Conservation (phyloP, 2,797 vertebrate species). For the Triplophysa bombifrons region DNA sequence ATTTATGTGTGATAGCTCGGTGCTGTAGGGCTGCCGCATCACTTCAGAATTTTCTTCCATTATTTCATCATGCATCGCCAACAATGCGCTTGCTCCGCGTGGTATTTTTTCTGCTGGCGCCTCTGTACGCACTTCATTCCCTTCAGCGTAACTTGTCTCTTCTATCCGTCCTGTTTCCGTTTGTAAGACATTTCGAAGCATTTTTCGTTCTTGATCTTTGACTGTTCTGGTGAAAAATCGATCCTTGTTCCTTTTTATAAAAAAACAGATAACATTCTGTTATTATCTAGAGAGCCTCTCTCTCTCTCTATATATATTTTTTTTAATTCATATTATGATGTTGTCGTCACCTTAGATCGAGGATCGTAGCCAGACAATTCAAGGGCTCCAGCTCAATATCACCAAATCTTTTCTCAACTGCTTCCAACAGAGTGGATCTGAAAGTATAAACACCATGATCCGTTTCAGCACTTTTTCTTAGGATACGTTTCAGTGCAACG, state of each 20-base stretch:
- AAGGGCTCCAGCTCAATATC: slow-evolving; percentile 24
- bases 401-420: slow-evolving; percentile 1
- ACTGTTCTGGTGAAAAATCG: slow-evolving; percentile 18
- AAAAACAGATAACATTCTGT: neutral
- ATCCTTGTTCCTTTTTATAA: slow-evolving; percentile 33
- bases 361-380: slow-evolving; percentile 31
- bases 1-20: slow-evolving; percentile 15
- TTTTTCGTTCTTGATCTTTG: slow-evolving; percentile 25
- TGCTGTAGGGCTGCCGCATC: slow-evolving; percentile 14
- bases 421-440: slow-evolving; percentile 33
- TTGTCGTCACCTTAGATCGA: slow-evolving; percentile 21
- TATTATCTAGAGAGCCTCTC: neutral
- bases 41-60: slow-evolving; percentile 14
- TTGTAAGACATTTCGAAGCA: slow-evolving; percentile 1
- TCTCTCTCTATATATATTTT: neutral
- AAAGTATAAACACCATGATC: slow-evolving; percentile 1
- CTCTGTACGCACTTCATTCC: neutral
- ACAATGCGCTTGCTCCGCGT: neutral
- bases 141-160: slow-evolving; percentile 9
- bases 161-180: neutral
- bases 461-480: neutral
- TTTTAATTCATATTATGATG: neutral
- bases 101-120: slow-evolving; percentile 3
- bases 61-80: slow-evolving; percentile 9
- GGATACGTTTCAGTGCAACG: slow-evolving; percentile 12